Percentiles rank a stretch among this genome's conserved stretches.
Conservation (phyloP, 2,888 invertebrate genomes). For the Neoscelio sp. region DNA sequence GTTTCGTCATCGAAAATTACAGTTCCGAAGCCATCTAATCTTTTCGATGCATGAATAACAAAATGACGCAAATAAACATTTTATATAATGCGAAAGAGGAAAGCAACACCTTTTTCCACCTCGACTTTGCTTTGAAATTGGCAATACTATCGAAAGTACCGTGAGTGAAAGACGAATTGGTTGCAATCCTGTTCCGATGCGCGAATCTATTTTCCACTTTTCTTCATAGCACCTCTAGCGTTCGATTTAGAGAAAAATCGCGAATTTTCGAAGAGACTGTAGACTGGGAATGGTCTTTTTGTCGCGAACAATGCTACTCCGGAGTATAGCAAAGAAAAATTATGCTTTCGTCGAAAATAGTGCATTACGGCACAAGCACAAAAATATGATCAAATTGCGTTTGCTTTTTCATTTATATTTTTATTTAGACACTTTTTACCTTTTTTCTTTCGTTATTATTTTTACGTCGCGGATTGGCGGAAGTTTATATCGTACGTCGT, state of each 20-base stretch:
- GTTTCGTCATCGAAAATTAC: slow-evolving; percentile 5
- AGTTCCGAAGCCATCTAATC: slow-evolving; percentile 24
- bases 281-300: slow-evolving; percentile 65
- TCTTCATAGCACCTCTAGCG: slow-evolving; percentile 65
- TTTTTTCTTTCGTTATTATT: slow-evolving; percentile 21
- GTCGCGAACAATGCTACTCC: slow-evolving; percentile 67
- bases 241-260: slow-evolving; percentile 69
- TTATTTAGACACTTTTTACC: slow-evolving; percentile 48
- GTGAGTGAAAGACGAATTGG: slow-evolving; percentile 68
- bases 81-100: slow-evolving; percentile 62
- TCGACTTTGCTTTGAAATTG: slow-evolving; percentile 65
- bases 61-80: slow-evolving; percentile 63
- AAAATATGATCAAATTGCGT: slow-evolving; percentile 63
- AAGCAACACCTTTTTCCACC: slow-evolving; percentile 51
- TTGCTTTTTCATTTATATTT: slow-evolving; percentile 61
- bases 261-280: slow-evolving; percentile 63
- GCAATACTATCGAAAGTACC: slow-evolving; percentile 66
- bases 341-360: slow-evolving; percentile 38
- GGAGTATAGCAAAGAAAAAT: slow-evolving; percentile 28
- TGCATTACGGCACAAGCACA: slow-evolving; percentile 49
- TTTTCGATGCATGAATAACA: slow-evolving; percentile 41
- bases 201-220: slow-evolving; percentile 69
- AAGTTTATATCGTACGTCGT: slow-evolving; percentile 1
- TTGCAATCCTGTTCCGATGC: slow-evolving; percentile 67
- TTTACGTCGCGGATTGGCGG: slow-evolving; percentile 25